These are phyloP conservation scores for Poicephalus meyeri DNA, from an alignment of 2,113 vertebrate genomes.

Conservation along the genomic window DNA sequence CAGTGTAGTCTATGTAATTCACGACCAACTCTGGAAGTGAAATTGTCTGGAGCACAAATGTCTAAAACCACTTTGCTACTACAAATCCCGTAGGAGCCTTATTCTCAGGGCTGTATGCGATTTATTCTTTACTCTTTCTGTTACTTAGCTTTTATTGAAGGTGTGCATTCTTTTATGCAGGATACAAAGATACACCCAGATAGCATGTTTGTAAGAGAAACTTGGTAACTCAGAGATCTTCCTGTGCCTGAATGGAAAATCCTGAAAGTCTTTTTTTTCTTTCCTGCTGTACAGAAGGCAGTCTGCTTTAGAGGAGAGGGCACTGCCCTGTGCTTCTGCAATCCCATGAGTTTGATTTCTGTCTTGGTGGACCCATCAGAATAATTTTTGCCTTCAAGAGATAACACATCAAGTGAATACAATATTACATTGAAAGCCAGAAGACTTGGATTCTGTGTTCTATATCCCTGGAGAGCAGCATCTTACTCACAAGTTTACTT, in stretches of 20 bases:
- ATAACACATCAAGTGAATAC: background rate
- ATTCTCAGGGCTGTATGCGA: background rate
- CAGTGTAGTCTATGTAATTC: background rate
- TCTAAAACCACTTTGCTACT: background rate
- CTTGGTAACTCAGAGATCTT: background rate
- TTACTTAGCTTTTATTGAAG: conserved; percentile 14
- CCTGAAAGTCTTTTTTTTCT: background rate
- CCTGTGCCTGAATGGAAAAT: background rate
- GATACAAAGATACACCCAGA: background rate
- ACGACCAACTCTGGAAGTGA: background rate
- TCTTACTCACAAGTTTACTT: background rate
- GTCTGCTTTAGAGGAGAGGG: background rate
- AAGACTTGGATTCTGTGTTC: background rate
- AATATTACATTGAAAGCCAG: background rate
- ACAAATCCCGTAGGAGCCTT: background rate
- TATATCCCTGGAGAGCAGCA: background rate
- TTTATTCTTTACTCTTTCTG: background rate
- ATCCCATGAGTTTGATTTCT: background rate
- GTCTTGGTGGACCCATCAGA: background rate
- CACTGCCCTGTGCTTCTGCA: background rate
- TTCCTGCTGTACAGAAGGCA: background rate
- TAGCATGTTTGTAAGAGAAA: background rate
- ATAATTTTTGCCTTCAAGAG: background rate
- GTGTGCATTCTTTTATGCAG: background rate
- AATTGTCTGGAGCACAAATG: background rate